phyloP scores from a whole-genome alignment of 1,140 invertebrate species.

The Drosophila murphyi region DNA sequence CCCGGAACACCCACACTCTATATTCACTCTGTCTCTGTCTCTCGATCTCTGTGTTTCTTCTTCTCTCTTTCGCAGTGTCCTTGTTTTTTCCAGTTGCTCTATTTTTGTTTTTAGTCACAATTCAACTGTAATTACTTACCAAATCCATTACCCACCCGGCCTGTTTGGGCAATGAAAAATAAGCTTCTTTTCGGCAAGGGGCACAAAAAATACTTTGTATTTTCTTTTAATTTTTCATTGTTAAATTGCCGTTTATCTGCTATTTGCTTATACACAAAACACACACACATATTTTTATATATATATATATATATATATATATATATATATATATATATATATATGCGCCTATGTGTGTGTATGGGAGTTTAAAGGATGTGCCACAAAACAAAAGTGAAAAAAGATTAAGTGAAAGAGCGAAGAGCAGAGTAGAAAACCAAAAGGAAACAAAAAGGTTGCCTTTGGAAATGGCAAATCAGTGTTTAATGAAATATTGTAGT shows the following conservation, averaged over 20 bases:
- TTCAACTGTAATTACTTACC: constrained; percentile 81
- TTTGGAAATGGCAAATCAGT: constrained; percentile 19
- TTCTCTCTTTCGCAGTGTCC: neutral
- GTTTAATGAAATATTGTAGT: constrained; percentile 51
- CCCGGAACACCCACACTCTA: constrained; percentile 18
- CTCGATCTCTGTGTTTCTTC: neutral
- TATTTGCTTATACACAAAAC: constrained; percentile 39
- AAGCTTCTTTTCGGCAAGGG: constrained; percentile 61
- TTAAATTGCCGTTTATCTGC: constrained; percentile 77
- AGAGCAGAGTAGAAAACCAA: constrained; percentile 2
- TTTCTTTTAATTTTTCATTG: constrained; percentile 82
- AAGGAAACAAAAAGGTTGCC: constrained; percentile 23
- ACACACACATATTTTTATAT: too few relatives aligned
- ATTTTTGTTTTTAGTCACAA: constrained; percentile 68
- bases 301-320: too few relatives aligned
- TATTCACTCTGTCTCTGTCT: neutral
- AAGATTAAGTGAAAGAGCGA: constrained; percentile 32
- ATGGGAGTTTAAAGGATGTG: constrained; percentile 29
- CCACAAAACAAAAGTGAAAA: constrained; percentile 29
- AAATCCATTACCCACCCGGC: constrained; percentile 56
- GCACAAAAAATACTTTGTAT: constrained; percentile 65
- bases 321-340: neutral
- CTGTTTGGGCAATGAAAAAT: constrained; percentile 47
- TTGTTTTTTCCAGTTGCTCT: constrained; percentile 3
- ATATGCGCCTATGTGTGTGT: constrained; percentile 1